Percentiles rank a stretch among this genome's conserved stretches.
Evolutionary conservation across 2,888 invertebrate species (phyloP).

Genomic region (Embidobia sp.): DNA sequence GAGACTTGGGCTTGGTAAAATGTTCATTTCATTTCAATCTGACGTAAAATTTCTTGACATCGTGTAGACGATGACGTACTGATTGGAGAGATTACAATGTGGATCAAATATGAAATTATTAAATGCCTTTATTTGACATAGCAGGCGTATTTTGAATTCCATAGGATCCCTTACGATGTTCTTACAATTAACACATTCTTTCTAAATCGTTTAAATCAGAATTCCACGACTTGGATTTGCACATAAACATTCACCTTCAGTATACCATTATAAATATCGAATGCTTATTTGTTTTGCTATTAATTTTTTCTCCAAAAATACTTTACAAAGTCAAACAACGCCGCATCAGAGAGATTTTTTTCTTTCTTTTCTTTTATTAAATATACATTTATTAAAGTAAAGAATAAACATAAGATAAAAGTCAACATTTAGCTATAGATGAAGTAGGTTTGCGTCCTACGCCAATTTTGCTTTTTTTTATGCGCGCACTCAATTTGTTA

Average conservation of each 20-base stretch:
- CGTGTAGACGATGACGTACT: too few relatives aligned
- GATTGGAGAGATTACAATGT: too few relatives aligned
- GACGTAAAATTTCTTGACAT: too few relatives aligned
- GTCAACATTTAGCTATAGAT: neutral
- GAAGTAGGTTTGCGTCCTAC: conserved; percentile 7
- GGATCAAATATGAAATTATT: too few relatives aligned
- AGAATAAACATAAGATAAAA: neutral
- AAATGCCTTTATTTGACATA: too few relatives aligned
- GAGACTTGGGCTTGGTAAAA: too few relatives aligned
- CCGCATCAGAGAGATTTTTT: neutral
- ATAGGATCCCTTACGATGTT: too few relatives aligned
- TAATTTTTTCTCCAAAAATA: conserved; percentile 28
- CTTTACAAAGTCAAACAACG: conserved; percentile 28
- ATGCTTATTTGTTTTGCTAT: neutral
- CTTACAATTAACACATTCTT: too few relatives aligned
- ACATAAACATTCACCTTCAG: neutral
- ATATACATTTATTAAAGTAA: conserved; percentile 4
- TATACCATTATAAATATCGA: conserved; percentile 7
- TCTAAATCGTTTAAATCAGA: neutral
- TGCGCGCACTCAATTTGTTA: neutral
- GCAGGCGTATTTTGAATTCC: too few relatives aligned
- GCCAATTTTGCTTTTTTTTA: neutral
- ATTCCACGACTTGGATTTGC: neutral
- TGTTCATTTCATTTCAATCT: too few relatives aligned
- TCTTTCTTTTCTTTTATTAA: neutral